A percentile compares a stretch with the other conserved stretches of the same genome.
Conservation (phyloP, 2,113 vertebrate genomes). For the Thamnophis sirtalis region DNA sequence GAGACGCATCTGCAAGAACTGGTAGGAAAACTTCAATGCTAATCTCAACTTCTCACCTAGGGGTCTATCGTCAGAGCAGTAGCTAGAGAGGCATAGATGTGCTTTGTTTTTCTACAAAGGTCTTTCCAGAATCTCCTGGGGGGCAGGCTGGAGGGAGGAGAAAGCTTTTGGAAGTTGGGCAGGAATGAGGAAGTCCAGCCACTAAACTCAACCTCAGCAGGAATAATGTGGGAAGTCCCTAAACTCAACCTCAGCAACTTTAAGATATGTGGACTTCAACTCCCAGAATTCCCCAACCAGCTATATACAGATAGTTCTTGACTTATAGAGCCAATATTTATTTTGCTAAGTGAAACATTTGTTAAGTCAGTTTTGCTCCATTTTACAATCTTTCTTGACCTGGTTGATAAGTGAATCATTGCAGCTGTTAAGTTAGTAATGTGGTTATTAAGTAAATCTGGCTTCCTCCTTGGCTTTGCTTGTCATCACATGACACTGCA, state of each 20-base stretch:
- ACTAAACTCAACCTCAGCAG: background rate
- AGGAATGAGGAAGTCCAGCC: background rate
- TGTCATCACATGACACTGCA: background rate
- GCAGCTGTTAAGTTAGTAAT: background rate
- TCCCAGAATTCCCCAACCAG: too few relatives aligned
- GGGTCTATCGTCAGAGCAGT: background rate
- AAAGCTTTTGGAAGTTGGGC: background rate
- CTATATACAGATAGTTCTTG: background rate
- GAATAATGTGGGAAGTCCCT: background rate
- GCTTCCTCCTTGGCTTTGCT: background rate
- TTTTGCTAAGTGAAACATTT: background rate
- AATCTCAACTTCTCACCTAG: background rate
- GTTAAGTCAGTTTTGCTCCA: background rate
- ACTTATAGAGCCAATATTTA: background rate
- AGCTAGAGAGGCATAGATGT: background rate
- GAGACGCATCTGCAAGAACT: constrained; percentile 41
- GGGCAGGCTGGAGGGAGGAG: background rate
- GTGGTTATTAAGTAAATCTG: background rate
- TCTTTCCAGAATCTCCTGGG: background rate
- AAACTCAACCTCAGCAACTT: background rate
- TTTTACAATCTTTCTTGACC: background rate
- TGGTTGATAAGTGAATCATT: background rate
- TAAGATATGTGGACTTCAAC: too few relatives aligned
- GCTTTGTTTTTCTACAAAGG: background rate
- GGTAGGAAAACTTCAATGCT: constrained; percentile 4